phyloP scores from a whole-genome alignment of 2,113 vertebrate genomes.

The Dendropsophus ebraccatus region DNA sequence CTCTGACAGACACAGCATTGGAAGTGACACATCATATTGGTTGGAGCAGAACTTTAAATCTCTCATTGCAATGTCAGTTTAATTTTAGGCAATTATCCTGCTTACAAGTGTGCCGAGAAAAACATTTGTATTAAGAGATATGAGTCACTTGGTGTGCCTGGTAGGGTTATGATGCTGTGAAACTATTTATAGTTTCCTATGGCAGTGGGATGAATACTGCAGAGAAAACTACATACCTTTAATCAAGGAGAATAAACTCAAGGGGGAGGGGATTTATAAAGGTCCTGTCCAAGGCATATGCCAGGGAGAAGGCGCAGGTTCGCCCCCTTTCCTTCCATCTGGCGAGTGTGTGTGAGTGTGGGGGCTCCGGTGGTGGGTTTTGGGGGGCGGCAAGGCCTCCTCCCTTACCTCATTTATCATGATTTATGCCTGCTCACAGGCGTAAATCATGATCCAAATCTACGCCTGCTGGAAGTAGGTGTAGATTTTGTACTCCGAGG shows the following conservation, averaged over 20 bases:
- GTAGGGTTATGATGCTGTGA: constrained; percentile 8
- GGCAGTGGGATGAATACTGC: neutral
- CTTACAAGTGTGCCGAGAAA: constrained; percentile 11
- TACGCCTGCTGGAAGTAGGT: too few relatives aligned
- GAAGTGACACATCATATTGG: neutral
- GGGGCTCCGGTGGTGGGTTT: too few relatives aligned
- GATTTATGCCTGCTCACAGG: too few relatives aligned
- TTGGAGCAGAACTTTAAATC: neutral
- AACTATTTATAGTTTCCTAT: constrained; percentile 16
- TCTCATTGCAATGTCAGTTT: neutral
- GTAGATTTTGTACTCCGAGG: too few relatives aligned
- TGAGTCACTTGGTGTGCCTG: constrained; percentile 15
- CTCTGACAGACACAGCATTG: neutral
- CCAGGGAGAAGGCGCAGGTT: too few relatives aligned
- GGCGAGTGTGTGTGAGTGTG: too few relatives aligned
- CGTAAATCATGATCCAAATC: too few relatives aligned
- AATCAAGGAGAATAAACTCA: neutral
- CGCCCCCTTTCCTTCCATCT: too few relatives aligned
- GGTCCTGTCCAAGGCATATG: too few relatives aligned
- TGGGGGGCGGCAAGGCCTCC: too few relatives aligned
- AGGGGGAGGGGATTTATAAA: too few relatives aligned
- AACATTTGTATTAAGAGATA: neutral
- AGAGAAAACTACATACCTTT: constrained; percentile 12
- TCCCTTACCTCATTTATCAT: too few relatives aligned
- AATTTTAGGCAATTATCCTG: constrained; percentile 31